Conservation (phyloP, 2,888 invertebrate species). For the Morpho helenor region DNA sequence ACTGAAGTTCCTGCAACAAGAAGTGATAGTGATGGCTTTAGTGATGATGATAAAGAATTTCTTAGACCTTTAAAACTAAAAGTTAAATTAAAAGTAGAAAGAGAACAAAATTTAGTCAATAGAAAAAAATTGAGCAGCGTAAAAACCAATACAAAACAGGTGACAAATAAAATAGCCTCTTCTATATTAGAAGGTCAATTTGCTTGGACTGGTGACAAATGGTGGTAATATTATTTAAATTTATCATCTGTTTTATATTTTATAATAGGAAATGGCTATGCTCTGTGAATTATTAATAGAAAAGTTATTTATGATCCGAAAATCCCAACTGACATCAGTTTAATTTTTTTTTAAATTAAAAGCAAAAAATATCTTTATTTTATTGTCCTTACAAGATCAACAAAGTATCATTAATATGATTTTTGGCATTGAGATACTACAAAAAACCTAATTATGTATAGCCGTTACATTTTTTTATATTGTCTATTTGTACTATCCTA, state of each 20-base stretch:
- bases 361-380: no score
- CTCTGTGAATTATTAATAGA: no score
- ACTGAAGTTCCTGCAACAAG: conserved; percentile 31
- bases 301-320: no score
- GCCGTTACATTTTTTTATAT: no score
- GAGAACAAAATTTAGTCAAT: conserved; percentile 15
- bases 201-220: conserved; percentile 59
- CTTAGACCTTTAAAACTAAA: conserved; percentile 12
- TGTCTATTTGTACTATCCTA: no score
- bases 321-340: no score
- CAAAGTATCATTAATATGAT: no score
- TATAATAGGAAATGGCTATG: no score
- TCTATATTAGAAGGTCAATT: conserved; percentile 66
- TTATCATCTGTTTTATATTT: conserved; percentile 1
- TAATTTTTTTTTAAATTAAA: no score
- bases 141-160: conserved; percentile 25
- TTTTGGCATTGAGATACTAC: no score
- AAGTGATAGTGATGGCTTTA: conserved; percentile 25
- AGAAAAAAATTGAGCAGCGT: conserved; percentile 24
- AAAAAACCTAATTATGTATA: no score
- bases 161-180: conserved; percentile 51
- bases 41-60: conserved; percentile 13
- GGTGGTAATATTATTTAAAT: conserved; percentile 55
- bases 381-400: no score
- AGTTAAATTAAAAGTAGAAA: conserved; percentile 25